Conservation (phyloP, 2,113 vertebrate genomes). For the Geococcyx californianus region DNA sequence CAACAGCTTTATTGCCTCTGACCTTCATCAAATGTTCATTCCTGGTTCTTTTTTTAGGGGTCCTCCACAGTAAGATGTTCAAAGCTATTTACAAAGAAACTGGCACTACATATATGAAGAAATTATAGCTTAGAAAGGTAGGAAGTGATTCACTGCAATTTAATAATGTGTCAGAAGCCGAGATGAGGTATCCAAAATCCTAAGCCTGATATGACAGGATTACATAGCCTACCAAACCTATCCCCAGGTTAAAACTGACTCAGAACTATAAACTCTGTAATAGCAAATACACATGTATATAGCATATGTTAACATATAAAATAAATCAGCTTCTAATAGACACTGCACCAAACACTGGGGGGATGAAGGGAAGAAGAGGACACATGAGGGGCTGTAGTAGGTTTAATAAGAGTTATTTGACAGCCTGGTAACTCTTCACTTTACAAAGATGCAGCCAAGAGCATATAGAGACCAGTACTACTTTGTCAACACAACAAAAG, state of each 20-base stretch:
- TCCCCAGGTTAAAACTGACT: neutral
- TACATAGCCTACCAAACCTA: neutral
- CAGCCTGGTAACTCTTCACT: neutral
- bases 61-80: neutral
- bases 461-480: neutral
- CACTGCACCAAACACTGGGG: fast-evolving
- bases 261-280: neutral
- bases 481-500: neutral
- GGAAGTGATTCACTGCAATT: neutral
- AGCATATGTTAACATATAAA: neutral
- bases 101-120: neutral
- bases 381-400: neutral
- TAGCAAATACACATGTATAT: neutral
- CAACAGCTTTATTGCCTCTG: neutral
- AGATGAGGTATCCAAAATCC: neutral
- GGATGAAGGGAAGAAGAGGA: neutral
- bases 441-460: neutral
- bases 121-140: neutral
- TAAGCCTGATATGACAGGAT: neutral
- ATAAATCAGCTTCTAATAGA: neutral
- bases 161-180: neutral
- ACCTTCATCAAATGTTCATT: neutral
- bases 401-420: neutral
- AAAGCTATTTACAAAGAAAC: neutral
- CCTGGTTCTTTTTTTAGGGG: neutral